Conservation (phyloP, 2,888 invertebrate genomes). For the Leptothorax acervorum region DNA sequence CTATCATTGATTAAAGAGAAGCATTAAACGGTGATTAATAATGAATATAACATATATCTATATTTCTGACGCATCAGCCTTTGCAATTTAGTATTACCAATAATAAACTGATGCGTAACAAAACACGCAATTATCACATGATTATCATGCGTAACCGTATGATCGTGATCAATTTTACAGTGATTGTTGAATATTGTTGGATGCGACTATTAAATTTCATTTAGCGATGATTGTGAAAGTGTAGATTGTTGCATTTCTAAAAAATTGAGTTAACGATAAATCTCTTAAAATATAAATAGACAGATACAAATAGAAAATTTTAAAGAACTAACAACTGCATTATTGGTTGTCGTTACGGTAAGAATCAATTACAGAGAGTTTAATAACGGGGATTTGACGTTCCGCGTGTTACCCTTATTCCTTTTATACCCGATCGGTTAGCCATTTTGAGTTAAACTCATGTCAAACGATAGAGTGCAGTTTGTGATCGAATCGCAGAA, state of each 20-base stretch:
- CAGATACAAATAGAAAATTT: background rate
- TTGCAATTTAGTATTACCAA: background rate
- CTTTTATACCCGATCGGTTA: background rate
- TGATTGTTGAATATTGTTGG: background rate
- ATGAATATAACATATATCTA: background rate
- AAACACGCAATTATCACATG: background rate
- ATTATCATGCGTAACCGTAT: background rate
- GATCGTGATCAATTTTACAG: background rate
- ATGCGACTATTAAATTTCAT: background rate
- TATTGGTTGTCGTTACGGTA: background rate
- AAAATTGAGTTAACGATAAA: background rate
- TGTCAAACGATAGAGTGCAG: background rate
- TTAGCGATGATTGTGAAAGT: background rate
- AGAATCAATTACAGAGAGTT: background rate
- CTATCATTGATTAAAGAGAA: background rate
- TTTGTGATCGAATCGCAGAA: constrained; percentile 10
- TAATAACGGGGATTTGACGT: background rate
- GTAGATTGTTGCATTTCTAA: background rate
- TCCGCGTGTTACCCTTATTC: background rate
- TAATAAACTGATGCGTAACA: constrained; percentile 13
- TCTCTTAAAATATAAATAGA: constrained; percentile 3
- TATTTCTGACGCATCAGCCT: constrained; percentile 6
- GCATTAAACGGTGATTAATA: constrained; percentile 26
- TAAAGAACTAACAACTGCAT: background rate
- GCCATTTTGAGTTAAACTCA: constrained; percentile 7